A percentile compares a stretch with the other conserved stretches of the same genome.
Evolutionary conservation across 2,113 vertebrate species (phyloP).

Genomic region (Cyanoramphus novaezelandiae): DNA sequence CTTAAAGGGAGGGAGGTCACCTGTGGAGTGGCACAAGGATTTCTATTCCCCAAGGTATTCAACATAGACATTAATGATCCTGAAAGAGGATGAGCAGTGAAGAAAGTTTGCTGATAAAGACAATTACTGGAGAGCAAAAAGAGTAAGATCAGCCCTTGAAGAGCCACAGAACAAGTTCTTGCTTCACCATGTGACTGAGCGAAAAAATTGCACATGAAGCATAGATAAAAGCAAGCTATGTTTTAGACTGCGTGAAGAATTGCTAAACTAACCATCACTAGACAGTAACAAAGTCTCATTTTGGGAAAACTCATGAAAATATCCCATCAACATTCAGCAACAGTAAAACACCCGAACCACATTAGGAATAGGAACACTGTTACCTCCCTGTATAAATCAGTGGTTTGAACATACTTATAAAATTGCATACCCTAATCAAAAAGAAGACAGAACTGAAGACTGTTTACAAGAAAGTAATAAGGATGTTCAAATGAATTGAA

Average conservation of each 20-base stretch:
- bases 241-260: neutral
- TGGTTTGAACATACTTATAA: neutral
- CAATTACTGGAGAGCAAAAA: neutral
- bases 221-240: neutral
- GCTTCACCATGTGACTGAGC: neutral
- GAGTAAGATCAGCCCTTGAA: neutral
- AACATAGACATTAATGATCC: neutral
- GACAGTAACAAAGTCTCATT: neutral
- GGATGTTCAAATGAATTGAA: neutral
- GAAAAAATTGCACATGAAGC: neutral
- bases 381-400: neutral
- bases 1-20: neutral
- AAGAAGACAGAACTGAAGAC: neutral
- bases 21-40: neutral
- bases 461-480: neutral
- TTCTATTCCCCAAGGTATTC: neutral
- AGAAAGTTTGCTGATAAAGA: neutral
- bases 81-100: neutral
- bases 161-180: neutral
- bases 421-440: neutral
- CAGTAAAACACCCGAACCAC: rapidly evolving
- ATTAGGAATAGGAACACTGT: neutral
- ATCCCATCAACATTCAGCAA: neutral
- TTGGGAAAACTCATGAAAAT: neutral
- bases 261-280: neutral